Evolutionary conservation across 2,888 invertebrate species (phyloP), one percentile per base, ranked within the genome.

Genomic region (Napeogenes inachia): DNA sequence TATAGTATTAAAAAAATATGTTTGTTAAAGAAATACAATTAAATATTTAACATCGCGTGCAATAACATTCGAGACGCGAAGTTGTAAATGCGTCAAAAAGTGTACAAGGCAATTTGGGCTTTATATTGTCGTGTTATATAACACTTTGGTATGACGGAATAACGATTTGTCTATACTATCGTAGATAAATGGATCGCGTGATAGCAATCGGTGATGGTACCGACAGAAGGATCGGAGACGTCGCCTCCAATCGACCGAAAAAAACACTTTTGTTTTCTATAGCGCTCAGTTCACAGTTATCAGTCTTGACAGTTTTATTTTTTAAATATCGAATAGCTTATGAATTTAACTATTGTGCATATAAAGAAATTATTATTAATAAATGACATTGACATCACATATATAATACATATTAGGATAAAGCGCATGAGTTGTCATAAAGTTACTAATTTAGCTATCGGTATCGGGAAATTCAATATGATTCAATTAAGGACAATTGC

Each of bases 191-290:
- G 46, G 65, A 59, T 72, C 64, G 73, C 73, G 73, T 73, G 73
- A 69, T 66, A 64, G 55, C 56, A 57, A 50, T 60, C 72, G 75
- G 84, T 77, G 82, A 84, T 81, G 82, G 84, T 72, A 80, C 84
- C 73, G 76, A 70, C 76, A 60, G 71, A 65, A 72, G 76, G 78
- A 75, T 71, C 69, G 75, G 75, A 72, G 71, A 73, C 68, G 71
- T 75, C 73, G 72, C 75, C 76, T 78, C 71, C 72, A 73, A 71
- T 77, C 76, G 70, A 63, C 72, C 72, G 73, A 73, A 77, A 77
- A 75, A 76, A 71, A 68, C 59, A 78, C 77, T 80, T 76, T 80
- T 80, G 72, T 77, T 82, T 80, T 84, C 79, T 66, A 69, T 74
- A 68, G 64, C 72, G 64, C 71, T 71, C 69, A 70, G 71, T 67